Base-by-base conservation (phyloP, 2,797 vertebrate genomes). In the Labeo calbasu region DNA sequence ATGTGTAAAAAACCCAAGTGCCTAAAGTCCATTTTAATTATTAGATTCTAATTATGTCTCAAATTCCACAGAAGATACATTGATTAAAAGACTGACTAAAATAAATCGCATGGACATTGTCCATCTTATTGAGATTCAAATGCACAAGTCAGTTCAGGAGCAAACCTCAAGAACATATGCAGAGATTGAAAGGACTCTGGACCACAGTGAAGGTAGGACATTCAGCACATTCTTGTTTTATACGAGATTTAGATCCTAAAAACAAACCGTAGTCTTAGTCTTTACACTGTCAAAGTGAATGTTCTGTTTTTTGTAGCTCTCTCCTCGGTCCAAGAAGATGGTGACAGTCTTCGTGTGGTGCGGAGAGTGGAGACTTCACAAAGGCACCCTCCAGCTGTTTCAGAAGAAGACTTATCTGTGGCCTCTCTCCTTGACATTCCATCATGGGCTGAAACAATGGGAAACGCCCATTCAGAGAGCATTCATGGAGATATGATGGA, bases 101-200 rank as follows among this genome's bases (percentile, higher is more conserved):
- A 99, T 99, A 91, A 99, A 99, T 90, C 96, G 98, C 25, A 99
- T 99, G 98, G 98, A 99, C 89, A 99, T 99, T 0, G 98, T 99
- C 50, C 98, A 98, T 91, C 96, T 99, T 5, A 96, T 99, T 94
- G 97, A 98, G 92, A 96, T 95, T 79, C 96, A 95, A 85, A 95
- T 96, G 89, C 94, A 95, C 48, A 97, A 98, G 88, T 94, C 95
- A 2, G 28, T 91, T 75, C 95, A 95, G 91, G 95, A 94, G 69
- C 97, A 94, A 57, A 90, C 95, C 73, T 90, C 95, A 5, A 96
- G 96, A 83, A 94, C 96, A 0, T 98, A 97, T 63, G 92, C 95
- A 7, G 98, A 98, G 84, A 97, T 98, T 0, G 98, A 99, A 82
- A 98, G 95, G 86, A 97, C 97, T 0, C 50, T 98, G 94, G 98